Evolutionary conservation across 1,140 invertebrate species (phyloP).

Genomic region (Meloidogyne floridensis): DNA sequence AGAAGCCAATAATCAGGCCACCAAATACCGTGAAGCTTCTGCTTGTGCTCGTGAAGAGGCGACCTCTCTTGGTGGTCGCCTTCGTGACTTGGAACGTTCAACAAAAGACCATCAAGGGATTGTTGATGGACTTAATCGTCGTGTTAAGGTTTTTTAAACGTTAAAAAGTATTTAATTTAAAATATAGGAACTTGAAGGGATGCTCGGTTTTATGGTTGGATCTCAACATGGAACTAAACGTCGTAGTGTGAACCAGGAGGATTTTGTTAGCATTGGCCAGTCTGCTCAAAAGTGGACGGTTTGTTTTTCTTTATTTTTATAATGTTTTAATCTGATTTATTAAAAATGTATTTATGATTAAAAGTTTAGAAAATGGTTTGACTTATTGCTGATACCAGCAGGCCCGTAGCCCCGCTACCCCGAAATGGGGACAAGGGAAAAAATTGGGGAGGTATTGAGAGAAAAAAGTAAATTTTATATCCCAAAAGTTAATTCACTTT

Average conservation of each 20-base stretch:
- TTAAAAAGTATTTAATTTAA: conserved; percentile 2
- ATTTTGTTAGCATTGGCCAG: conserved; percentile 37
- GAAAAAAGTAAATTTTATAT: too few relatives aligned
- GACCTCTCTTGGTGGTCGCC: conserved; percentile 1
- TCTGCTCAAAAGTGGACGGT: conserved; percentile 33
- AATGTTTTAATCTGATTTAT: too few relatives aligned
- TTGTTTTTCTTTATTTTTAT: conserved; percentile 15
- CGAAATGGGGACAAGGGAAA: too few relatives aligned
- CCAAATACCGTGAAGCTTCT: conserved; percentile 52
- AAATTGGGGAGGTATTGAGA: too few relatives aligned
- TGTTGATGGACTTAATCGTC: conserved; percentile 37
- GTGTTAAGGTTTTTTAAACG: conserved; percentile 12
- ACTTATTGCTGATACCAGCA: too few relatives aligned
- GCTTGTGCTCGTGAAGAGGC: conserved; percentile 43
- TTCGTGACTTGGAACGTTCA: conserved; percentile 49
- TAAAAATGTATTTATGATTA: too few relatives aligned
- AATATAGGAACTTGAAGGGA: conserved; percentile 79
- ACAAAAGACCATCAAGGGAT: conserved; percentile 34
- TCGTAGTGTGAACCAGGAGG: conserved; percentile 49
- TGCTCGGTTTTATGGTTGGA: conserved; percentile 67
- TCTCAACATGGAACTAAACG: conserved; percentile 49
- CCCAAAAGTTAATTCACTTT: conserved; percentile 6
- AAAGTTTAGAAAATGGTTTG: too few relatives aligned
- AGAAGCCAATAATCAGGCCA: conserved; percentile 39
- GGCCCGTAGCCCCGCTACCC: too few relatives aligned